Evolutionary conservation across 2,888 invertebrate genomes (phyloP), one percentile per base, ranked within the genome.

Genomic region (Rhaphigaster nebulosa): DNA sequence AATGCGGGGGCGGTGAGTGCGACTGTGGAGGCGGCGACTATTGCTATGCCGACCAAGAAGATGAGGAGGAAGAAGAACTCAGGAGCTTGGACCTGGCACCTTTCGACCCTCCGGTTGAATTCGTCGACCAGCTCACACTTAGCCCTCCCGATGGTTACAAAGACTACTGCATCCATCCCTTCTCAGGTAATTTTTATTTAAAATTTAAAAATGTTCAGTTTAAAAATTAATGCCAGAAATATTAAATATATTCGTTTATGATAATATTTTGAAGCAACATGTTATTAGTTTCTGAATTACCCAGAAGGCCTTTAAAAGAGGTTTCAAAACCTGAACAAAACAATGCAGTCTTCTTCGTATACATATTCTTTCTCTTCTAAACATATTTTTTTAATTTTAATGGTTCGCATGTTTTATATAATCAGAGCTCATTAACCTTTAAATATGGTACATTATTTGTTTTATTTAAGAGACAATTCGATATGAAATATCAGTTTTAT

Each of bases 81-180:
- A 89, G 29, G 89, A 91, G 91, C 87, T 90, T 91, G 91, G 92
- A 91, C 65, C 38, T 91, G 88, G 93, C 93, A 87, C 93, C 93
- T 93, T 96, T 96, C 94, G 95, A 95, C 92, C 96, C 96, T 60
- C 96, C 96, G 70, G 95, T 96, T 93, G 97, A 97, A 94, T 96
- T 96, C 93, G 96, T 96, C 91, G 97, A 97, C 93, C 96, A 97
- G 92, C 97, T 97, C 80, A 98, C 98, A 10, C 95, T 98, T 91
- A 98, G 97, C 93, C 98, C 98, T 45, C 98, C 98, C 23, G 98
- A 98, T 93, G 98, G 98, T 20, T 98, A 98, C 94, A 98, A 98
- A 94, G 98, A 98, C 93, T 95, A 96, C 95, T 97, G 84, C 90
- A 90, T 84, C 29, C 89, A 90, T 54, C 50, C 90, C 52, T 90